These are phyloP conservation scores for Perdita meconis DNA, from an alignment of 2,888 invertebrate genomes.

Conservation along the genomic window DNA sequence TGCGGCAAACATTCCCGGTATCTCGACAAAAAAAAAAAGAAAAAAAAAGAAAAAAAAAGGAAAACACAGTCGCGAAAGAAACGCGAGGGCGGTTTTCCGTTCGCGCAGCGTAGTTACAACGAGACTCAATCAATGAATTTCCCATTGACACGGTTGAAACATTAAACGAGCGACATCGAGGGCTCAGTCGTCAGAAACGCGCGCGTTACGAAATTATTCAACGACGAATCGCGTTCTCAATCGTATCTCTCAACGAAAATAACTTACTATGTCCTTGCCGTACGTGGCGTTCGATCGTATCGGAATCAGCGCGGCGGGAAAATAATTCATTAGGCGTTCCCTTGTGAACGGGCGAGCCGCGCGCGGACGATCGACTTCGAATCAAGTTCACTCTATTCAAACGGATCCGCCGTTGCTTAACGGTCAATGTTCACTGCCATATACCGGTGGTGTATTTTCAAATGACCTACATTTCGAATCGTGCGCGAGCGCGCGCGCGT, in stretches of 20 bases:
- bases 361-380: constrained; percentile 9
- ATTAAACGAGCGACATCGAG: neutral
- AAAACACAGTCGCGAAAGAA: too few species aligned
- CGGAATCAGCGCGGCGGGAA: constrained; percentile 33
- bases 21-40: too few species aligned
- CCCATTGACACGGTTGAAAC: neutral
- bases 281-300: constrained; percentile 33
- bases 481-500: neutral
- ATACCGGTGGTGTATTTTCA: neutral
- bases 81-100: too few species aligned
- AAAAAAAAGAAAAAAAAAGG: too few species aligned
- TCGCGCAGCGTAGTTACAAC: neutral
- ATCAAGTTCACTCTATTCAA: constrained; percentile 18
- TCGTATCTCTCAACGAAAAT: constrained; percentile 31
- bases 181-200: constrained; percentile 18
- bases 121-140: neutral
- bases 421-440: constrained; percentile 19
- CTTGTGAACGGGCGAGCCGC: constrained; percentile 6
- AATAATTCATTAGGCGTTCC: constrained; percentile 39
- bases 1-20: too few species aligned
- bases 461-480: neutral
- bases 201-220: constrained; percentile 40
- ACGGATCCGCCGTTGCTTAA: constrained; percentile 4
- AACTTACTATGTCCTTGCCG: constrained; percentile 37
- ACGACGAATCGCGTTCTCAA: constrained; percentile 17